A percentile compares a stretch with the other conserved stretches of the same genome.
Conservation (phyloP, 1,140 invertebrate genomes). For the Aphis craccivora region DNA sequence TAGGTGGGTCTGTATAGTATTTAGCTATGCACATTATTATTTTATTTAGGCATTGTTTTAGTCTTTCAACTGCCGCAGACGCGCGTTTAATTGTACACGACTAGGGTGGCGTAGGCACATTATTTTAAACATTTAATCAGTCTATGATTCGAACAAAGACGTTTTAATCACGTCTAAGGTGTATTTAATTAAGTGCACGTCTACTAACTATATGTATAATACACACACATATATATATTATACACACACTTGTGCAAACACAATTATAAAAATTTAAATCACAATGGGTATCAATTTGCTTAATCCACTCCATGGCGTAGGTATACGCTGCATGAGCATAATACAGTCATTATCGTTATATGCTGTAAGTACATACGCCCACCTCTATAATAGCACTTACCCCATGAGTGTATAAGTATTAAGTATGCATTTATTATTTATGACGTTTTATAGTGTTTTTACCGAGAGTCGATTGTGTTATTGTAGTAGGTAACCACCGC, state of each 20-base stretch:
- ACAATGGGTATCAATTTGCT: slow-evolving; percentile 5
- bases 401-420: neutral
- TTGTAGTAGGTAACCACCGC: neutral
- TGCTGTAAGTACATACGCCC: neutral
- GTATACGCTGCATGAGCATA: neutral
- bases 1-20: neutral
- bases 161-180: neutral
- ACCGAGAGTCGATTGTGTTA: neutral
- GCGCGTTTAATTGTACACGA: neutral
- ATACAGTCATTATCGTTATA: neutral
- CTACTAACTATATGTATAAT: neutral
- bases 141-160: neutral
- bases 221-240: neutral
- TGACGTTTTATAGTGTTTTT: neutral
- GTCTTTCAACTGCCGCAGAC: neutral
- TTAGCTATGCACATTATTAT: neutral
- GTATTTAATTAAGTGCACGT: neutral
- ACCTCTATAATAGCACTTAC: neutral
- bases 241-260: neutral
- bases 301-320: neutral
- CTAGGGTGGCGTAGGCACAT: neutral
- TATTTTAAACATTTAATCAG: neutral
- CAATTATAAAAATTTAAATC: slow-evolving; percentile 10
- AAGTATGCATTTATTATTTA: neutral
- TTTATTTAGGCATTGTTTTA: neutral